Base-by-base conservation (phyloP, 2,113 vertebrate species). In the Antennarius striatus region DNA sequence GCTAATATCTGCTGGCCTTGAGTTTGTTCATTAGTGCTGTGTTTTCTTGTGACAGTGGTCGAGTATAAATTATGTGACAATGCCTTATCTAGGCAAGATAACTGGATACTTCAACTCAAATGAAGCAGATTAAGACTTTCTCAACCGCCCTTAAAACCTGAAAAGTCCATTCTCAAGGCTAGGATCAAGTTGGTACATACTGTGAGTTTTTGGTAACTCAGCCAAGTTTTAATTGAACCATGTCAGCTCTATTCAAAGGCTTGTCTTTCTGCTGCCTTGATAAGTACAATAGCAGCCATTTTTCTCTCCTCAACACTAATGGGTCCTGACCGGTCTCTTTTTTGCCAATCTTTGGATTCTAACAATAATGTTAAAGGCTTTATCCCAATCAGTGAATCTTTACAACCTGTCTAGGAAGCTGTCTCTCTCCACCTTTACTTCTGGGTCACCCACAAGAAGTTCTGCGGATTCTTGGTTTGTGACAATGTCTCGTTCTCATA, bases 191-290 rank as follows among this genome's bases (percentile, higher is more conserved):
- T 49, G 28, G 5, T 39, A 17, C 46, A 62, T 62, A 6, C 39
- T 56, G 10, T 42, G 32, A 39, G 45, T 62, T 36, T 39, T 62
- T 48, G 47, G 47, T 48, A 48, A 15, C n/a, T 48, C n/a, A 48
- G 10, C 45, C 15, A 46, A 62, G 1, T 8, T 49, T 39, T 62
- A 46, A 16, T 29, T 62, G 14, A 50, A 12, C 29, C 10, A 32
- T 36, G 17, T 62, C 29, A 62, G 36, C 36, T 56, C 54, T 5
- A 40, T 56, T 56, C 55, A 57, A 57, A 57, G n/a, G 55, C 55
- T 22, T 17, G n/a, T 22, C 11, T 22, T 57, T 57, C 36, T 43
- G 39, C 55, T 14, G 16, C 54, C 5, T 57, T 14, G 29, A 54
- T 9, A 1, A 15, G 28, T n/a, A 6, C 14, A n/a, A 9, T 4